phyloP scores from a whole-genome alignment of 1,140 invertebrate species.

The Helicoverpa zea region DNA sequence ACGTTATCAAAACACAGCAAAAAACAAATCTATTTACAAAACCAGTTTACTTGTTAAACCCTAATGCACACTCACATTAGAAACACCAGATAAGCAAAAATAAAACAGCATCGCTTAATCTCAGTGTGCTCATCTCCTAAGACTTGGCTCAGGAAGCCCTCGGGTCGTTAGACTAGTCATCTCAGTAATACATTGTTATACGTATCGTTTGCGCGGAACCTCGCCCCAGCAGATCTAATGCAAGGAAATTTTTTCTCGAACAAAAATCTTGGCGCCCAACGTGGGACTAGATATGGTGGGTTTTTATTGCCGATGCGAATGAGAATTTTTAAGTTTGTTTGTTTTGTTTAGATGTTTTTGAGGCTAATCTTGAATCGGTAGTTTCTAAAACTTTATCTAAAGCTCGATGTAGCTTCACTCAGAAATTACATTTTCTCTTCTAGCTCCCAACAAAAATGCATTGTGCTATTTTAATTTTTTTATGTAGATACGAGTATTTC shows the following conservation, averaged over 20 bases:
- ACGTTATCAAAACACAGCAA: not conserved
- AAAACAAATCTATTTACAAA: not conserved
- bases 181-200: conserved; percentile 31
- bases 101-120: conserved; percentile 9
- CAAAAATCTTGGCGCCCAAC: conserved; percentile 21
- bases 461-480: too few relatives aligned
- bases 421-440: too few relatives aligned
- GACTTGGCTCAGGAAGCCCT: conserved; percentile 19
- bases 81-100: conserved; percentile 17
- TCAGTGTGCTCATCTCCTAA: conserved; percentile 27
- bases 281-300: not conserved
- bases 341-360: not conserved
- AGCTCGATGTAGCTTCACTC: too few relatives aligned
- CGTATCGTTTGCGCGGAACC: conserved; percentile 24
- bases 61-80: conserved; percentile 4
- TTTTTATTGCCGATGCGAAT: too few relatives aligned
- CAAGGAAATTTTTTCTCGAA: not conserved
- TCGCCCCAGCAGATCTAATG: conserved; percentile 19
- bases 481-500: too few relatives aligned
- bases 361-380: too few relatives aligned
- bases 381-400: too few relatives aligned
- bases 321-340: not conserved
- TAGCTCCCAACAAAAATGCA: too few relatives aligned
- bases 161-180: conserved; percentile 31
- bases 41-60: not conserved